Percentiles rank a stretch among this genome's conserved stretches.
These are phyloP conservation scores for Mythimna pallens DNA, from an alignment of 2,888 invertebrate species.

Conservation along the genomic window DNA sequence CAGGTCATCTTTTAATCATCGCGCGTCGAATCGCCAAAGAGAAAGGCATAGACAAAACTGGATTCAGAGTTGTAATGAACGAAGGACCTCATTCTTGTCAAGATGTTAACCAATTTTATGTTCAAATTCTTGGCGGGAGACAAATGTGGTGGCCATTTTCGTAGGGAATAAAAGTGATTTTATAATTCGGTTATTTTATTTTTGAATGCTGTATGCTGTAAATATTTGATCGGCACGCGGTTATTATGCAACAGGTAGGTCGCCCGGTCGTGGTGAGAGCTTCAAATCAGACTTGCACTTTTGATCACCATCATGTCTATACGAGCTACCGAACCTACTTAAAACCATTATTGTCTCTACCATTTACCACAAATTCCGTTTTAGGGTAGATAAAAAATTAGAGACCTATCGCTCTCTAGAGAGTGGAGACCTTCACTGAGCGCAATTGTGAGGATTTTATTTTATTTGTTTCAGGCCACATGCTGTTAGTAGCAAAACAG, in stretches of 20 bases:
- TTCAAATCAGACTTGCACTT: not conserved
- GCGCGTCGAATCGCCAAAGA: conserved; percentile 94
- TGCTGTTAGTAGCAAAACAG: conserved; percentile 95
- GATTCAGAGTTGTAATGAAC: conserved; percentile 96
- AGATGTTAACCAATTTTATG: conserved; percentile 96
- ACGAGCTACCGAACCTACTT: too few species aligned
- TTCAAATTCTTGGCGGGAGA: conserved; percentile 97
- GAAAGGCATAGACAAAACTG: conserved; percentile 91
- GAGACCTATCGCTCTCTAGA: too few species aligned
- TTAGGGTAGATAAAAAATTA: too few species aligned
- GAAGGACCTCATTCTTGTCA: conserved; percentile 95
- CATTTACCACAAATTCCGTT: too few species aligned
- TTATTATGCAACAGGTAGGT: not conserved
- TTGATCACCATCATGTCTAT: not conserved
- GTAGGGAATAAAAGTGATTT: conserved; percentile 52
- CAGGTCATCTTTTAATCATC: conserved; percentile 94
- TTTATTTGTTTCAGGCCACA: conserved; percentile 91
- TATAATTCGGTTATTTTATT: conserved; percentile 20
- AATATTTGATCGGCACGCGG: accelerated
- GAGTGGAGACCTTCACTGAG: too few species aligned
- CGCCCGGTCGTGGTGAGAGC: not conserved
- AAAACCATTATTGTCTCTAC: too few species aligned
- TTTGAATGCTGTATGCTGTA: not conserved
- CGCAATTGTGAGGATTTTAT: not conserved
- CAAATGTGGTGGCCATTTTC: conserved; percentile 96